These are phyloP conservation scores for Rhagium mordax DNA, from an alignment of 2,888 invertebrate species.

Conservation along the genomic window DNA sequence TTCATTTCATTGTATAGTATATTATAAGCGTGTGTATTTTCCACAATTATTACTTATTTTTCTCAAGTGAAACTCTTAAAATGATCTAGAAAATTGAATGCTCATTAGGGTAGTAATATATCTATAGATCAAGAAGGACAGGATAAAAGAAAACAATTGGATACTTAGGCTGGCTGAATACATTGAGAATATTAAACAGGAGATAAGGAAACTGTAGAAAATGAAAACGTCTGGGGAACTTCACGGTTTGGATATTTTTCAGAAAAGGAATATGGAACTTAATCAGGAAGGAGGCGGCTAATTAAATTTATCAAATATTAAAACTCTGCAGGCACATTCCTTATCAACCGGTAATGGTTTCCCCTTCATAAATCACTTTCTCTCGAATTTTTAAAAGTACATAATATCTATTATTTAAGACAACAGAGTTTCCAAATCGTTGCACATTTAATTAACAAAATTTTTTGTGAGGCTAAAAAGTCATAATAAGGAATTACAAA, in stretches of 20 bases:
- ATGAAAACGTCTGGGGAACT: slow-evolving; percentile 4
- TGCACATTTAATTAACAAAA: background rate
- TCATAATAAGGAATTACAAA: too few relatives aligned
- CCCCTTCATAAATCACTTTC: background rate
- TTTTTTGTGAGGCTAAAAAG: too few relatives aligned
- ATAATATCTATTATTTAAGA: background rate
- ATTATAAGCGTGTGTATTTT: too few relatives aligned
- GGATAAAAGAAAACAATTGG: slow-evolving; percentile 39
- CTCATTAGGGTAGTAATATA: slow-evolving; percentile 32
- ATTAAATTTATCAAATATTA: slow-evolving; percentile 21
- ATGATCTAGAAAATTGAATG: slow-evolving; percentile 21
- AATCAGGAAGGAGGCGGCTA: slow-evolving; percentile 13
- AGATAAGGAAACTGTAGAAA: slow-evolving; percentile 25
- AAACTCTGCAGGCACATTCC: background rate
- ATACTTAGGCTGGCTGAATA: slow-evolving; percentile 30
- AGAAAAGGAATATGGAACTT: background rate
- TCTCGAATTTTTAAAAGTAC: background rate
- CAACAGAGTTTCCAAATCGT: background rate
- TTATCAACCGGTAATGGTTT: slow-evolving; percentile 1
- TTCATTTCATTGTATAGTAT: too few relatives aligned
- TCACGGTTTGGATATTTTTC: slow-evolving; percentile 22
- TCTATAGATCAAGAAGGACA: slow-evolving; percentile 4
- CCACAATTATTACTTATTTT: background rate
- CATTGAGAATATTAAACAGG: slow-evolving; percentile 40
- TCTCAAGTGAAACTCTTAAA: background rate